A percentile compares a stretch with the other conserved stretches of the same genome.
Conservation (phyloP, 2,797 vertebrate genomes). For the Limnodromus scolopaceus region DNA sequence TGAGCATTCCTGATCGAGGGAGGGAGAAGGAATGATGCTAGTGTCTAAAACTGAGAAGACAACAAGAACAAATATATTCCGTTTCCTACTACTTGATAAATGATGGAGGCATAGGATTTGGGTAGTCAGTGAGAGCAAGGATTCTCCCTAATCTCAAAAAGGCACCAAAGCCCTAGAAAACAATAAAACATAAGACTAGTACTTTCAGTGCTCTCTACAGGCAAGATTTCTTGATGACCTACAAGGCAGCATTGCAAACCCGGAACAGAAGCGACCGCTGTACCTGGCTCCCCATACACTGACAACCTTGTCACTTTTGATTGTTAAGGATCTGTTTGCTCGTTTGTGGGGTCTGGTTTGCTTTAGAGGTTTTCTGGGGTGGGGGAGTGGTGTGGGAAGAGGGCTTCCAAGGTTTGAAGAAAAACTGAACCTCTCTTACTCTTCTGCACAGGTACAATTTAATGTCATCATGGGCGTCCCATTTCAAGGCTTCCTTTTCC, state of each 20-base stretch:
- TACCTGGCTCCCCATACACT: neutral
- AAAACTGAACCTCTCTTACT: neutral
- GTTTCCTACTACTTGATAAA: neutral
- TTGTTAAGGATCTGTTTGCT: neutral
- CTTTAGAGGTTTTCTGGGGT: neutral
- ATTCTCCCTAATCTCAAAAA: neutral
- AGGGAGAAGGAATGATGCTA: neutral
- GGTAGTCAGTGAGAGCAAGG: neutral
- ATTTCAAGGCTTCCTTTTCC: conserved; percentile 71
- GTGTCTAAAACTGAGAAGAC: neutral
- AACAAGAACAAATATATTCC: neutral
- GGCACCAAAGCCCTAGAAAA: neutral
- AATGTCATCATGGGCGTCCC: conserved; percentile 50
- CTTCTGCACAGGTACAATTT: conserved; percentile 60
- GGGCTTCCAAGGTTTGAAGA: neutral
- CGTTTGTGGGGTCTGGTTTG: neutral
- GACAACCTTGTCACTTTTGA: neutral
- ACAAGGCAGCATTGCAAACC: neutral
- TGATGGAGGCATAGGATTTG: neutral
- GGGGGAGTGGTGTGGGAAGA: neutral
- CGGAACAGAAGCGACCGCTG: neutral
- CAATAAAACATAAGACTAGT: neutral
- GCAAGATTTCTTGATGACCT: neutral
- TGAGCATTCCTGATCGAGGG: neutral
- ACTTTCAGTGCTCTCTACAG: neutral